Evolutionary conservation across 2,797 vertebrate species (phyloP).

Genomic region (Columba guinea): DNA sequence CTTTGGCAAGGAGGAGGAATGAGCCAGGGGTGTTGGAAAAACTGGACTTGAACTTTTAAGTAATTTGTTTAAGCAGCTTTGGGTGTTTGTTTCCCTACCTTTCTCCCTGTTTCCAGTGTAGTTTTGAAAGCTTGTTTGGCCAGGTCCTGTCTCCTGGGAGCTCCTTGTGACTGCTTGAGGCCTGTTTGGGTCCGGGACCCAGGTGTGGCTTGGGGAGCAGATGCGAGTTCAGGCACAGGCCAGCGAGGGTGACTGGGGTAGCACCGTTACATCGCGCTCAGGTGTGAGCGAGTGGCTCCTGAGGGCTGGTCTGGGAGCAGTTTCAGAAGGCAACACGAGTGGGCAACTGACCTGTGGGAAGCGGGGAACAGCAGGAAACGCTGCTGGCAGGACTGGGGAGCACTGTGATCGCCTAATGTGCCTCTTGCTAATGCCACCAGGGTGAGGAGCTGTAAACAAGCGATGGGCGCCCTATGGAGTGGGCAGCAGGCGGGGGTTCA

Average conservation of each 20-base stretch:
- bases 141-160: background rate
- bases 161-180: background rate
- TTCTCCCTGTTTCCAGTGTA: fast-evolving
- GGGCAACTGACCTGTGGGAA: background rate
- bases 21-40: background rate
- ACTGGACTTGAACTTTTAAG: background rate
- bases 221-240: fast-evolving
- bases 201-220: background rate
- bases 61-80: background rate
- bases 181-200: background rate
- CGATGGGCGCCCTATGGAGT: background rate
- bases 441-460: constrained; percentile 81
- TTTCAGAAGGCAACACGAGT: fast-evolving
- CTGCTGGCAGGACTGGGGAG: background rate
- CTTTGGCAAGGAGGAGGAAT: background rate
- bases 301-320: background rate
- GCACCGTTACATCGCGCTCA: background rate
- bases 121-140: background rate
- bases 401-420: fast-evolving
- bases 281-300: too few species aligned
- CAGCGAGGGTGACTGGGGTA: background rate
- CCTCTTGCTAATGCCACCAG: constrained; percentile 26
- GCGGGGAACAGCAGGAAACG: too few species aligned
- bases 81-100: background rate
- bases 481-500: background rate